Percentiles rank a stretch among this genome's conserved stretches.
phyloP scores from a whole-genome alignment of 2,113 vertebrate genomes.

The Empidonax traillii region DNA sequence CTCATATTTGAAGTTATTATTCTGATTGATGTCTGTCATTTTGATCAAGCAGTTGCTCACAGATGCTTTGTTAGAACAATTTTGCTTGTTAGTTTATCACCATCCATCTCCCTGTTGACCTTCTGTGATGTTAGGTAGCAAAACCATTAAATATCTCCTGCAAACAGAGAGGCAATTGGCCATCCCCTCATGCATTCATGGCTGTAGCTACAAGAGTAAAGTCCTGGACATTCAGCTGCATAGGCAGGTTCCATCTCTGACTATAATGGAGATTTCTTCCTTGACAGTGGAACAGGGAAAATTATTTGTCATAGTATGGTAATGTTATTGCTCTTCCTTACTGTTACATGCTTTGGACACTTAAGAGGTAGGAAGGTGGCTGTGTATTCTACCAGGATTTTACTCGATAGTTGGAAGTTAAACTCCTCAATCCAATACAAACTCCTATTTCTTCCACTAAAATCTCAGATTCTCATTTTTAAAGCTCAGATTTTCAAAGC shows the following conservation, averaged over 20 bases:
- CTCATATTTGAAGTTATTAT: conserved; percentile 82
- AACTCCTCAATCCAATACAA: background rate
- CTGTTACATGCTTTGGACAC: background rate
- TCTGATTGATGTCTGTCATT: conserved; percentile 85
- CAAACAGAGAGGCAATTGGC: conserved; percentile 16
- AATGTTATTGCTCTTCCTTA: background rate
- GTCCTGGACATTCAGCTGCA: background rate
- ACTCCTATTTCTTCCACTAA: background rate
- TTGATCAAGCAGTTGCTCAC: conserved; percentile 79
- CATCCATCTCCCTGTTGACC: conserved; percentile 71
- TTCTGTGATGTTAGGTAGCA: conserved; percentile 62
- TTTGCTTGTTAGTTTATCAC: conserved; percentile 75
- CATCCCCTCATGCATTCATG: background rate
- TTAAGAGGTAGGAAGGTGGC: background rate
- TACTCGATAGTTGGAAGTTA: background rate
- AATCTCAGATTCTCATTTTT: background rate
- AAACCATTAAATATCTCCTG: background rate
- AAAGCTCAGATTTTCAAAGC: background rate
- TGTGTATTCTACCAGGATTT: background rate
- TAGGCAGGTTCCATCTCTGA: background rate
- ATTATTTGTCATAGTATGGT: background rate
- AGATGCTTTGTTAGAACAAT: conserved; percentile 79
- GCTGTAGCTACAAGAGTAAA: background rate
- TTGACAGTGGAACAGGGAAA: background rate
- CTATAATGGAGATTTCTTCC: background rate